Base-by-base conservation (phyloP, 1,140 invertebrate genomes). In the Druon quercuslanigerum region DNA sequence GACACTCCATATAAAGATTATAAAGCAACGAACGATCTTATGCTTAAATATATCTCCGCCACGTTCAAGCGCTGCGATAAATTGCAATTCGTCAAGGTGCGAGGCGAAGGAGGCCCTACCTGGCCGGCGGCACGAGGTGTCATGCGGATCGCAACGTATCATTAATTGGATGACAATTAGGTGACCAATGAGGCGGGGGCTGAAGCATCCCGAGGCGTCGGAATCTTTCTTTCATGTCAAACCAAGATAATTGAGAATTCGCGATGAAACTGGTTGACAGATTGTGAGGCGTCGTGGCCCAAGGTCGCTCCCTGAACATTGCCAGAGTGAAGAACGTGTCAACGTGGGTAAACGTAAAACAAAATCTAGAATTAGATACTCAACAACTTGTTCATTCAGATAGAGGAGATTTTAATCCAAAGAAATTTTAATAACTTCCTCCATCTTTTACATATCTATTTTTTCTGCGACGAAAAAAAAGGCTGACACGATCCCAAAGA, bases 1-100 rank as follows among this genome's bases (percentile, higher is more conserved):
- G 80, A 66, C 85, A 73, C 76, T 77, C 86, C 87, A 85, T 88
- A 88, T 88, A 87, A 88, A 33, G 25, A 33, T 33, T 33, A 33
- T 33, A 33, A 33, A 88, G 86, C 74, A 72, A 66, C 73, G 79
- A 72, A 66, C 73, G 79, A 72, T 71, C 74, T 81, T 78, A 74
- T 78, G n/a, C 19, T 66, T 66, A 75, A 73, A 72, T 79, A 79
- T 79, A 79, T 81, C 78, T 76, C 74, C 79, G 75, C 72, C 20
- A 77, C 77, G 19, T 17, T 78, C 79, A 77, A 75, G 75, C 77
- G 73, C 75, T 76, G 51, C 78, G 80, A 79, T 84, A 77, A 80
- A 80, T 79, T 76, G 77, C 74, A 79, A 79, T 83, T 81, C 75
- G 79, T 76, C 82, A 79, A 80, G 77, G 77, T 74, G 82, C 54